A percentile compares a stretch with the other conserved stretches of the same genome.
phyloP scores from a whole-genome alignment of 2,113 vertebrate genomes.

The Nannospalax galili region DNA sequence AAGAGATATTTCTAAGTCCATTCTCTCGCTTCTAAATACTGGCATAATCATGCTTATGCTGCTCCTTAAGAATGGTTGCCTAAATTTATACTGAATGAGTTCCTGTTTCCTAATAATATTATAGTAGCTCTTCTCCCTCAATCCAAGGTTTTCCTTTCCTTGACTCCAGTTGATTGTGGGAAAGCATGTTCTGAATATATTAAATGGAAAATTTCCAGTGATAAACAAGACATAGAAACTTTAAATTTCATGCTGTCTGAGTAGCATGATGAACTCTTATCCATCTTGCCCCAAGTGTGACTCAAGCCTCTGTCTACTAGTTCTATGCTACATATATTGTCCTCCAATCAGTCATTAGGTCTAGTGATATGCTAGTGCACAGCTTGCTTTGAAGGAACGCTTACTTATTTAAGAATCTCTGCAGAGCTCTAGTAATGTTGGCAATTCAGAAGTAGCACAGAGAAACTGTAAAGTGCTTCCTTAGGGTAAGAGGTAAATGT shows the following conservation, averaged over 20 bases:
- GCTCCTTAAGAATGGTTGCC: neutral
- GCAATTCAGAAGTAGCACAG: neutral
- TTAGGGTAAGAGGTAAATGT: neutral
- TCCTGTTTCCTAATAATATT: neutral
- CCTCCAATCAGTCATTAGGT: neutral
- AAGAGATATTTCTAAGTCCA: neutral
- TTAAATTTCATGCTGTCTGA: neutral
- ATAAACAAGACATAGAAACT: neutral
- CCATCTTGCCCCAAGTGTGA: neutral
- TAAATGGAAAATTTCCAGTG: neutral
- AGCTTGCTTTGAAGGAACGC: neutral
- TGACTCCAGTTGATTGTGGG: neutral
- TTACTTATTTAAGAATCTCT: neutral
- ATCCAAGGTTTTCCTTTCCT: neutral
- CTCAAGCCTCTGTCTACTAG: neutral
- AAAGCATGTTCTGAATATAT: neutral
- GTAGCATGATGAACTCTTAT: neutral
- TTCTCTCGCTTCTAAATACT: neutral
- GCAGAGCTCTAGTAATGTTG: neutral
- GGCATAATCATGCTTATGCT: neutral
- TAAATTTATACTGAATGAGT: neutral
- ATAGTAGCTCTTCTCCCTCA: neutral
- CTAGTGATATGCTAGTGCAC: neutral
- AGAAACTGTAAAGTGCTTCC: neutral
- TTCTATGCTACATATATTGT: neutral